Evolutionary conservation across 2,888 invertebrate genomes (phyloP).

Genomic region (Tipula helvola): DNA sequence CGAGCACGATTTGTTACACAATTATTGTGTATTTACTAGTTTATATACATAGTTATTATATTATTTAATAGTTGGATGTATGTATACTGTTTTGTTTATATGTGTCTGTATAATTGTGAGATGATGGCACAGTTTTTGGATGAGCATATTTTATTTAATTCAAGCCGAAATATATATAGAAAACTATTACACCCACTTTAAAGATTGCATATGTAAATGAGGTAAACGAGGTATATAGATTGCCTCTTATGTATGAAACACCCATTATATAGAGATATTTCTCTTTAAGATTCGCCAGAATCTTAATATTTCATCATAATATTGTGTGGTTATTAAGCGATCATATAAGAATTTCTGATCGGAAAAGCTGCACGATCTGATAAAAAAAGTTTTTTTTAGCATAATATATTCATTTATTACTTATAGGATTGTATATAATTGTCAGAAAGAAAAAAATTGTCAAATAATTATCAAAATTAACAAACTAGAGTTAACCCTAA

Average conservation of each 20-base stretch:
- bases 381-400: too few species aligned
- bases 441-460: too few species aligned
- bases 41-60: background rate
- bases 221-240: background rate
- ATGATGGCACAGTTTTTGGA: background rate
- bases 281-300: background rate
- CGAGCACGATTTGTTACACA: background rate
- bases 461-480: too few species aligned
- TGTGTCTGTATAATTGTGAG: background rate
- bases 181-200: background rate
- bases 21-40: background rate
- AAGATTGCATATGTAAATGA: background rate
- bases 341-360: too few species aligned
- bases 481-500: too few species aligned
- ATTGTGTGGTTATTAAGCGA: background rate
- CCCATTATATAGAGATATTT: background rate
- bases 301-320: too few species aligned
- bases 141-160: background rate
- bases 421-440: too few species aligned
- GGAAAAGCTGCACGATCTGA: too few species aligned
- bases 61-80: background rate
- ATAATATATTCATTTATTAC: too few species aligned
- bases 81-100: background rate
- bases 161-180: background rate
- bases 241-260: background rate